A percentile compares a stretch with the other conserved stretches of the same genome.
phyloP scores from a whole-genome alignment of 2,888 invertebrate species.

The Phaonia tiefii region DNA sequence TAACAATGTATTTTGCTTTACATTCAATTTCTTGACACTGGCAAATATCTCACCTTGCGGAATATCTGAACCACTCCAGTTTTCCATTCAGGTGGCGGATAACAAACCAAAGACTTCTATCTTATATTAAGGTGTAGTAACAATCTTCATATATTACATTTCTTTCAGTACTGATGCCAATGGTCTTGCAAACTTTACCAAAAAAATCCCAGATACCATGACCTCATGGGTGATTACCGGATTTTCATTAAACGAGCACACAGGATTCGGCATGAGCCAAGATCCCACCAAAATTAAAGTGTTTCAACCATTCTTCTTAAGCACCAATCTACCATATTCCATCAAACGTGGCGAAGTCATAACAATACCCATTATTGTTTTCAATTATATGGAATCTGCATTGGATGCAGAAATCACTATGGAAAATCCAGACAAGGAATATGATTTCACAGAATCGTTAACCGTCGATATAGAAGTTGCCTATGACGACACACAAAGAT shows the following conservation, averaged over 20 bases:
- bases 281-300: conserved; percentile 86
- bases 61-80: too few relatives aligned
- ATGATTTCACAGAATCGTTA: conserved; percentile 89
- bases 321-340: conserved; percentile 91
- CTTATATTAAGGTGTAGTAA: too few relatives aligned
- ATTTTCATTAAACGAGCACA: conserved; percentile 88
- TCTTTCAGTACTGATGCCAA: conserved; percentile 69
- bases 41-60: too few relatives aligned
- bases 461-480: conserved; percentile 87
- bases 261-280: conserved; percentile 89
- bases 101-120: too few relatives aligned
- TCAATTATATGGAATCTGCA: conserved; percentile 92
- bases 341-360: conserved; percentile 91
- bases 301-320: conserved; percentile 86
- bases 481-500: conserved; percentile 81
- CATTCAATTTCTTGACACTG: too few relatives aligned
- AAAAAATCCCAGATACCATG: conserved; percentile 89
- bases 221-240: conserved; percentile 93
- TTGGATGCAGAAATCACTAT: conserved; percentile 90
- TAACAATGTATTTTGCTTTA: too few relatives aligned
- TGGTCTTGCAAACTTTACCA: conserved; percentile 71
- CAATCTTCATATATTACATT: not conserved
- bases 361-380: conserved; percentile 91
- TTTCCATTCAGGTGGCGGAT: too few relatives aligned
- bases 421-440: conserved; percentile 89